Conservation (phyloP, 2,888 invertebrate species). For the Lamellibrachia satsuma region DNA sequence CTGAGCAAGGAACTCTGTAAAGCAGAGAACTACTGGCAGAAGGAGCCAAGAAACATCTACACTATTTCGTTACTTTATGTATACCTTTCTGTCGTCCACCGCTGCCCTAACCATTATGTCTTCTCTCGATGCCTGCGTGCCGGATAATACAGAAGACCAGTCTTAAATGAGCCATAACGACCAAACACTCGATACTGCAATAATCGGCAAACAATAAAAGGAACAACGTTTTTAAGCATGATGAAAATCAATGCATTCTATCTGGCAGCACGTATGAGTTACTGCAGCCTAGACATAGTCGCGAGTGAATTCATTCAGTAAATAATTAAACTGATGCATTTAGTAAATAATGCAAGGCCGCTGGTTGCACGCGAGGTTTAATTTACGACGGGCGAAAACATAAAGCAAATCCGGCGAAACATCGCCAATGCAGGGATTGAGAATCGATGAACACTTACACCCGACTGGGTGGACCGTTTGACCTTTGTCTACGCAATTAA, state of each 20-base stretch:
- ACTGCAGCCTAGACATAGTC: background rate
- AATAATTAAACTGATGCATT: slow-evolving; percentile 4
- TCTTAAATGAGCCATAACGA: background rate
- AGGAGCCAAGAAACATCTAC: too few species aligned
- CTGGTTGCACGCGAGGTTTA: background rate
- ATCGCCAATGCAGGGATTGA: background rate
- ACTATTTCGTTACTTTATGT: background rate
- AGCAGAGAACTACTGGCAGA: too few species aligned
- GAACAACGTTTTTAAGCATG: background rate
- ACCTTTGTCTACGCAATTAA: background rate
- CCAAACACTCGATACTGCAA: background rate
- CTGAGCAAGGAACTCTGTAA: too few species aligned
- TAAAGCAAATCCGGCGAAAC: background rate
- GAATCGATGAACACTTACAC: background rate
- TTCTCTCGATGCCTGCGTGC: background rate
- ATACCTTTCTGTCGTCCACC: background rate
- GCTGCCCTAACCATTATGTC: background rate
- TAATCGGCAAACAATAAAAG: background rate
- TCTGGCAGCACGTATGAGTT: background rate
- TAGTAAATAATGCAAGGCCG: background rate
- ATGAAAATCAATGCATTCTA: background rate
- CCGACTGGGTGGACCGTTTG: background rate
- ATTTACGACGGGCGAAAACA: background rate
- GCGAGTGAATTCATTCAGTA: background rate
- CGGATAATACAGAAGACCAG: background rate